A percentile compares a stretch with the other conserved stretches of the same genome.
Conservation (phyloP, 2,113 vertebrate species). For the Gnathonemus echidnorhynchus region DNA sequence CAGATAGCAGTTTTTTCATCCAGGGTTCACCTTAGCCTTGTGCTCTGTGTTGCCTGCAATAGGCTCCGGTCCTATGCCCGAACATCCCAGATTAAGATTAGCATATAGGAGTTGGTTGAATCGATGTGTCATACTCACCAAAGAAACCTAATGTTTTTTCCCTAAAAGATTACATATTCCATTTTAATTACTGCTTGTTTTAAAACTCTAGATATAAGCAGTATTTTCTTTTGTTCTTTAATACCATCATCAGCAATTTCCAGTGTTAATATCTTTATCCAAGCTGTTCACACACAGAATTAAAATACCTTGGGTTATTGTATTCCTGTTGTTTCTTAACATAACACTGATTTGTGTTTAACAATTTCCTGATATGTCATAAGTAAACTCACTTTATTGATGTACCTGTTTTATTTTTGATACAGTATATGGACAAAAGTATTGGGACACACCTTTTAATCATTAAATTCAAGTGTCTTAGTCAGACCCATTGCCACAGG, state of each 20-base stretch:
- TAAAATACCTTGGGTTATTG: neutral
- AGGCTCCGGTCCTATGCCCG: neutral
- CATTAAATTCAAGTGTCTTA: too few relatives aligned
- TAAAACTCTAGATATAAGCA: neutral
- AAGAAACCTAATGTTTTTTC: neutral
- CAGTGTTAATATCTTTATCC: neutral
- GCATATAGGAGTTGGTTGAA: neutral
- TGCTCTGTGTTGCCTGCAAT: neutral
- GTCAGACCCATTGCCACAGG: too few relatives aligned
- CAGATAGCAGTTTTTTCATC: neutral
- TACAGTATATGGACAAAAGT: too few relatives aligned
- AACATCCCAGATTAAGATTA: neutral
- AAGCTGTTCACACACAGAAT: neutral
- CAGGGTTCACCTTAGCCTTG: neutral
- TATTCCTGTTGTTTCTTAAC: neutral
- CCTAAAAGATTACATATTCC: neutral
- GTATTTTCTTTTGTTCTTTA: neutral
- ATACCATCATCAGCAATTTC: neutral
- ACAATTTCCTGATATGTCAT: too few relatives aligned
- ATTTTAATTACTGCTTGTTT: too few relatives aligned
- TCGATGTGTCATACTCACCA: neutral
- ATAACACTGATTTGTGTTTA: too few relatives aligned
- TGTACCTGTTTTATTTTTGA: too few relatives aligned
- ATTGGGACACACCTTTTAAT: too few relatives aligned
- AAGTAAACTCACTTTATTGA: too few relatives aligned